phyloP scores from a whole-genome alignment of 1,140 invertebrate species.

The Bathynomus jamesi region DNA sequence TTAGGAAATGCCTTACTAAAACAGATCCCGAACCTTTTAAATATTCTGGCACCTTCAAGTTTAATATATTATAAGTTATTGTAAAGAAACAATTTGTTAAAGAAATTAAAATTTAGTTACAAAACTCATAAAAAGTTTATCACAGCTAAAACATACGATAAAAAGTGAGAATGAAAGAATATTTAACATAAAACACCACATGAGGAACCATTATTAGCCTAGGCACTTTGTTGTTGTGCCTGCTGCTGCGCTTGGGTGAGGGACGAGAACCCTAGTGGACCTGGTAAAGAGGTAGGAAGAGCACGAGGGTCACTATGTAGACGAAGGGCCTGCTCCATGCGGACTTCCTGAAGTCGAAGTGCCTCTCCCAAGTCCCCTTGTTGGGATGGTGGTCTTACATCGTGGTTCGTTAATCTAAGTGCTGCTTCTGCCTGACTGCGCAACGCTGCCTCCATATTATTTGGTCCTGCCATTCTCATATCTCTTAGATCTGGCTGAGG shows the following conservation, averaged over 20 bases:
- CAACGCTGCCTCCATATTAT: slow-evolving; percentile 69
- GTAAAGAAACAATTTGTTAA: too few relatives aligned
- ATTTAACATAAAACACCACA: too few relatives aligned
- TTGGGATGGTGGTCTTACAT: slow-evolving; percentile 29
- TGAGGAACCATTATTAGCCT: too few relatives aligned
- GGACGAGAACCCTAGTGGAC: slow-evolving; percentile 56
- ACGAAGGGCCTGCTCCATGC: slow-evolving; percentile 68
- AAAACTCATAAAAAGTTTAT: slow-evolving; percentile 26
- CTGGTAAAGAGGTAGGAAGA: slow-evolving; percentile 45
- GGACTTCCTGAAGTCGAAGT: slow-evolving; percentile 65
- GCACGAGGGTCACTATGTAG: slow-evolving; percentile 54
- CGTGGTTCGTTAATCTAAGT: slow-evolving; percentile 55
- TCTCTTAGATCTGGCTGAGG: slow-evolving; percentile 35
- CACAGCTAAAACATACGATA: slow-evolving; percentile 24
- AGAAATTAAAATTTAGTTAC: background rate
- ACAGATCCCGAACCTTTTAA: too few relatives aligned
- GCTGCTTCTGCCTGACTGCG: slow-evolving; percentile 74
- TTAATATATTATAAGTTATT: too few relatives aligned
- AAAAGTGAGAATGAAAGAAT: slow-evolving; percentile 20
- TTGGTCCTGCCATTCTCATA: slow-evolving; percentile 48
- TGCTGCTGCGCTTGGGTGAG: slow-evolving; percentile 49
- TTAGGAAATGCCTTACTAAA: background rate
- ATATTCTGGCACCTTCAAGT: background rate
- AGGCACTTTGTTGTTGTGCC: slow-evolving; percentile 49
- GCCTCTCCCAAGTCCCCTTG: slow-evolving; percentile 53